Base-by-base conservation (phyloP, 2,797 vertebrate species). In the Microctenopoma steveboyesi region DNA sequence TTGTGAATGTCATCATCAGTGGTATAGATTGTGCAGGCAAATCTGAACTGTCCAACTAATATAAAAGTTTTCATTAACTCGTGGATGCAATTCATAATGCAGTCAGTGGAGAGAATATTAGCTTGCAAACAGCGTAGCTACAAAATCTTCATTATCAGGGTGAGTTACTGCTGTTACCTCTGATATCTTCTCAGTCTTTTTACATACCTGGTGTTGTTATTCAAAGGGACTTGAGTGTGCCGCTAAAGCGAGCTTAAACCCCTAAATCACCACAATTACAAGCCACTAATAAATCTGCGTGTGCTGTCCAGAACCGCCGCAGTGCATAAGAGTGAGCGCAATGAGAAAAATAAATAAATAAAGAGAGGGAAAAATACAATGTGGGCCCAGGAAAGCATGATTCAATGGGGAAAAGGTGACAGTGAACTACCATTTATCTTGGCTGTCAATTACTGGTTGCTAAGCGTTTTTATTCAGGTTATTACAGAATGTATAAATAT, bases 391-490 rank as follows among this genome's bases (percentile, higher is more conserved):
- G 22, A 22, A 22, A 22, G 2, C 0, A n/a, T 25, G 66, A 69
- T 43, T 67, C 70, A 63, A 39, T 28, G 5, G 35, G 57, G 33
- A 42, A 63, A 69, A 71, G 46, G 72, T 72, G 67, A 69, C 64
- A 49, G 56, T 0, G 63, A 67, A 49, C 46, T 40, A 39, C 56
- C 68, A 74, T 86, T 86, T 67, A 80, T 79, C 74, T 76, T 25
- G 46, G 49, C 64, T 85, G 79, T 87, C 81, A 83, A 76, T 83
- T 79, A 76, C 45, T 54, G 45, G n/a, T 22, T 54, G 58, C 14
- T 5, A 59, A 64, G 59, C 63, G 40, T 69, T 74, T 67, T 70
- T 63, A 64, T 74, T 74, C 8, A 42, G 30, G 43, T 39, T 45
- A 56, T 72, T 40, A 55, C 5, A 53, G 15, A 42, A 55, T 46